Conservation (phyloP, 2,888 invertebrate genomes). For the Trissonchulus sp. region DNA sequence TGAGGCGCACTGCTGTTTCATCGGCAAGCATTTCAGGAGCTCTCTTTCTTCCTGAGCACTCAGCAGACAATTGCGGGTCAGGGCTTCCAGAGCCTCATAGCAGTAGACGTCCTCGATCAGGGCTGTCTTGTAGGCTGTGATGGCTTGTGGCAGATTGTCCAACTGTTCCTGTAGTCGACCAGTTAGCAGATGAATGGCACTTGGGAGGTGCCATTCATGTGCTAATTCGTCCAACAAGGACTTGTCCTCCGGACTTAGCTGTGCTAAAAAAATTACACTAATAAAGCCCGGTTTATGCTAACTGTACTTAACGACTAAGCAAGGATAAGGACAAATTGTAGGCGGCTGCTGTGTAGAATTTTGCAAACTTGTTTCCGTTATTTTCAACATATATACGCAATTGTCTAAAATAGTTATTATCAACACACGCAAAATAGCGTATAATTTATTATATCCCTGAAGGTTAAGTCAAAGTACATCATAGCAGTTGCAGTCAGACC, state of each 20-base stretch:
- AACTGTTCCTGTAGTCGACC: conserved; percentile 23
- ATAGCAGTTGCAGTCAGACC: no score
- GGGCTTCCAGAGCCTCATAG: conserved; percentile 14
- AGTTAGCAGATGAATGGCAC: background rate
- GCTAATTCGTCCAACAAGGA: background rate
- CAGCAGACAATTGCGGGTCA: background rate
- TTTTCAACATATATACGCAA: no score
- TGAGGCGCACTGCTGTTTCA: conserved; percentile 23
- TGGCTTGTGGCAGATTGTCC: conserved; percentile 25
- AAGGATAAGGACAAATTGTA: no score
- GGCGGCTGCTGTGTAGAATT: no score
- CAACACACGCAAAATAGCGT: no score
- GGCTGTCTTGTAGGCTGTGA: conserved; percentile 15
- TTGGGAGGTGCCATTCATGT: background rate
- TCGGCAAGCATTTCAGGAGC: conserved; percentile 1
- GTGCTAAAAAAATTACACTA: no score
- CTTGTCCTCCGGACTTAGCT: background rate
- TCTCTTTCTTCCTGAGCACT: background rate
- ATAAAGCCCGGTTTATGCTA: no score
- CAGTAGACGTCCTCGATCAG: conserved; percentile 21
- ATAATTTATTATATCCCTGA: no score
- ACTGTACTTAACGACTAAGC: no score
- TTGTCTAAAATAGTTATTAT: no score
- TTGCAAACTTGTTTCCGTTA: no score
- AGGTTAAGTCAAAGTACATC: no score